Percentiles rank a stretch among this genome's conserved stretches.
Evolutionary conservation across 30 jellyfish, hydroid and myxozoan genomes (phyloP).

Genomic region (Chrysaora quinquecirrha): DNA sequence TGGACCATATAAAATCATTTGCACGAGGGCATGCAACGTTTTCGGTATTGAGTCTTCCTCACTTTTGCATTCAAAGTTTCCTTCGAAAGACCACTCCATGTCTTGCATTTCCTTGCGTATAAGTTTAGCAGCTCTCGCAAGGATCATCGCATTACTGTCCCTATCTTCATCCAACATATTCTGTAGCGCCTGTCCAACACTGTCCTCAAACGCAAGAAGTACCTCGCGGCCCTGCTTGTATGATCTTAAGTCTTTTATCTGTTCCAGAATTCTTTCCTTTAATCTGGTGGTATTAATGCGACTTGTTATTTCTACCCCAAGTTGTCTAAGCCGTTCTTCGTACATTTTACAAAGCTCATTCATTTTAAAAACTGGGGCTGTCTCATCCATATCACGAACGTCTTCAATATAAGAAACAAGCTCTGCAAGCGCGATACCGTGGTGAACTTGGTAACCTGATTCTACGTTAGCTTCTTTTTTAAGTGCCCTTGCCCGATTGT

Average conservation of each 20-base stretch:
- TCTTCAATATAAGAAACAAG: not conserved
- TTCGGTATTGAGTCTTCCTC: constrained; percentile 13
- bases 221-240: constrained; percentile 34
- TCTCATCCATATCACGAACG: not conserved
- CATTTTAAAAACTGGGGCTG: constrained; percentile 35
- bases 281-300: constrained; percentile 47
- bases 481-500: constrained; percentile 12
- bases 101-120: constrained; percentile 21
- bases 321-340: constrained; percentile 19
- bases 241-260: constrained; percentile 20
- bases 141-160: constrained; percentile 3
- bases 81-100: constrained; percentile 3
- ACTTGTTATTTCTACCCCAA: constrained; percentile 13
- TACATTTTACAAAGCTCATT: constrained; percentile 7
- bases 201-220: not conserved
- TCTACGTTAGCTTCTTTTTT: too few relatives aligned
- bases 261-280: constrained; percentile 25
- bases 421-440: not conserved
- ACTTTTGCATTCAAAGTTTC: not conserved
- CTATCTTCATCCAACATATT: not conserved
- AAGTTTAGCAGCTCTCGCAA: constrained; percentile 21
- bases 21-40: not conserved
- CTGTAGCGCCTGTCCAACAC: constrained; percentile 5
- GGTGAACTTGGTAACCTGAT: too few relatives aligned
- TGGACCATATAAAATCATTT: constrained; percentile 36